Conservation (phyloP, 92 coral and sea anemone species). For the Phymanthus crucifer region DNA sequence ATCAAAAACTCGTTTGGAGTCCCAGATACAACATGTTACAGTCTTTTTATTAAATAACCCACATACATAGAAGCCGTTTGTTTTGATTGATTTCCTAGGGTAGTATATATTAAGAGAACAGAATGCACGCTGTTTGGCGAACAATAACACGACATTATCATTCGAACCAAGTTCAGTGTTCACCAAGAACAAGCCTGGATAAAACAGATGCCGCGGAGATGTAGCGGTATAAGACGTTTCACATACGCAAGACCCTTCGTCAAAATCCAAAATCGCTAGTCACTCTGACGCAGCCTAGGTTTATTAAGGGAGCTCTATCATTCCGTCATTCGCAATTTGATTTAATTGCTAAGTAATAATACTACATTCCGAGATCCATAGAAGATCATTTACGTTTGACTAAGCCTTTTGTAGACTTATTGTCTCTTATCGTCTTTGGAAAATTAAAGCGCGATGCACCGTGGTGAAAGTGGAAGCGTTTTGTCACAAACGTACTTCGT, state of each 20-base stretch:
- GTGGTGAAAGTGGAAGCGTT: slow-evolving; percentile 13
- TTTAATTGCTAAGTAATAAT: neutral
- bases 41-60: slow-evolving; percentile 12
- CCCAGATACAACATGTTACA: neutral
- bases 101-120: slow-evolving; percentile 27
- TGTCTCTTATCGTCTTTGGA: slow-evolving; percentile 28
- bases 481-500: neutral
- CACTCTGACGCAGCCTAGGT: neutral
- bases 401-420: slow-evolving; percentile 39
- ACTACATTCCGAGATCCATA: slow-evolving; percentile 33
- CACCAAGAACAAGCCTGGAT: slow-evolving; percentile 1
- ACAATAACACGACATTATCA: slow-evolving; percentile 33
- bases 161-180: neutral
- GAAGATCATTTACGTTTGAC: slow-evolving; percentile 34
- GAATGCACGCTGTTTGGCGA: slow-evolving; percentile 21
- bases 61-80: slow-evolving; percentile 10
- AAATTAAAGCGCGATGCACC: slow-evolving; percentile 29
- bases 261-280: neutral
- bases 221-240: slow-evolving; percentile 81
- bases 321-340: neutral
- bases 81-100: slow-evolving; percentile 19
- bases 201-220: slow-evolving; percentile 17
- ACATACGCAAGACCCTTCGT: slow-evolving; percentile 31
- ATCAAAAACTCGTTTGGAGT: slow-evolving; percentile 14
- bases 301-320: neutral